These are phyloP conservation scores for Trichechus manatus DNA, from an alignment of 2,113 vertebrate genomes.

Conservation along the genomic window DNA sequence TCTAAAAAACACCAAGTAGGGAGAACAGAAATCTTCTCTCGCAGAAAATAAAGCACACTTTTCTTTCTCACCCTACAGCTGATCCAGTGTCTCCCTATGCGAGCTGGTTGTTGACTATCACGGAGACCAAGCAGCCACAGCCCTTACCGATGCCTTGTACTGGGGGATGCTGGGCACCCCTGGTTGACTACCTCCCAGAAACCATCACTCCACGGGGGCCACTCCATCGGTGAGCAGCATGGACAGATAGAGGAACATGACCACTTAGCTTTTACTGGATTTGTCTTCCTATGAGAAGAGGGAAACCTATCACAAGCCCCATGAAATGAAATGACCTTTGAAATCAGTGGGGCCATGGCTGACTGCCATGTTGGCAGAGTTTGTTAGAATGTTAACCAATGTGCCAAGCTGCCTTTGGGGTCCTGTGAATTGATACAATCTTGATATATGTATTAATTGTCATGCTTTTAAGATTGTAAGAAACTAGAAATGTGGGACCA, in stretches of 20 bases:
- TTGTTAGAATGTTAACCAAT: neutral
- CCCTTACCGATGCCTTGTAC: slow-evolving; percentile 98
- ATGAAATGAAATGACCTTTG: neutral
- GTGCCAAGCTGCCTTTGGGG: neutral
- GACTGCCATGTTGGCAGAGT: neutral
- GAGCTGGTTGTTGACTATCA: slow-evolving; percentile 95
- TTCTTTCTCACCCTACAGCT: slow-evolving; percentile 85
- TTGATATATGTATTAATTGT: neutral
- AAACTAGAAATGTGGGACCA: neutral
- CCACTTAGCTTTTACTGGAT: neutral
- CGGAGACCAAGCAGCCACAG: slow-evolving; percentile 95
- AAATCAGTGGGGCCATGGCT: neutral
- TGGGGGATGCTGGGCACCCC: slow-evolving; percentile 98
- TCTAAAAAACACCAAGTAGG: slow-evolving; percentile 26
- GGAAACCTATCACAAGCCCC: neutral
- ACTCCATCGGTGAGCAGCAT: slow-evolving; percentile 93
- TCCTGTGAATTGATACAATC: neutral
- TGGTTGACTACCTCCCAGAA: slow-evolving; percentile 98
- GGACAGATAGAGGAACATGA: neutral
- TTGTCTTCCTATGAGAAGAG: neutral
- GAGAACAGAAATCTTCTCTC: neutral
- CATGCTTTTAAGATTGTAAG: neutral
- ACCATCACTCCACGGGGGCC: slow-evolving; percentile 97
- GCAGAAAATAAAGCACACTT: neutral
- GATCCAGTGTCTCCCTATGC: slow-evolving; percentile 97